Percentiles rank a stretch among this genome's conserved stretches.
phyloP scores from a whole-genome alignment of 2,797 vertebrate species.

The Siniperca scherzeri region DNA sequence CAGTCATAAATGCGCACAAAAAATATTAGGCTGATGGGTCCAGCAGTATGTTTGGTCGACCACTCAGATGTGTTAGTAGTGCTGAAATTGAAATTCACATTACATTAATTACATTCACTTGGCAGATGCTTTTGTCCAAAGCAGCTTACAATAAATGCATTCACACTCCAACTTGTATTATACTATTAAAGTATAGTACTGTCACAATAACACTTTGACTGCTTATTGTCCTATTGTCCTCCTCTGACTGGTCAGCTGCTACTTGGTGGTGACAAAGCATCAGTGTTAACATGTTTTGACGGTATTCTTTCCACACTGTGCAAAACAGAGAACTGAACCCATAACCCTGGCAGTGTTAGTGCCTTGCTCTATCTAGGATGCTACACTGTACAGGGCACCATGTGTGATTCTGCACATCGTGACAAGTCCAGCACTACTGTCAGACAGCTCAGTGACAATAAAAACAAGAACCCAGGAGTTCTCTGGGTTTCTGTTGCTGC shows the following conservation, averaged over 20 bases:
- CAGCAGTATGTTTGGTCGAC: too few species aligned
- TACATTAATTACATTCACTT: not conserved
- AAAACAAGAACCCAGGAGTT: not conserved
- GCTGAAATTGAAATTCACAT: not conserved
- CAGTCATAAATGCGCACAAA: too few species aligned
- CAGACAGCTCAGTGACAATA: slow-evolving; percentile 2
- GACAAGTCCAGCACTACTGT: not conserved
- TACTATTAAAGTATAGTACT: not conserved
- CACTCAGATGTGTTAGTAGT: not conserved
- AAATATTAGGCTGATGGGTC: too few species aligned
- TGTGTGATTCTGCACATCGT: slow-evolving; percentile 1
- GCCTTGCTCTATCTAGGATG: not conserved
- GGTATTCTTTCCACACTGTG: not conserved
- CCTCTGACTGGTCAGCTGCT: not conserved
- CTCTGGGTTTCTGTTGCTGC: slow-evolving; percentile 12
- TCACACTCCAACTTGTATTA: not conserved
- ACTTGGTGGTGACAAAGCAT: not conserved
- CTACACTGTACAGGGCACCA: not conserved
- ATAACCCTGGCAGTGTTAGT: not conserved
- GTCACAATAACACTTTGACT: not conserved
- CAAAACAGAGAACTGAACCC: not conserved
- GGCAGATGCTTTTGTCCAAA: not conserved
- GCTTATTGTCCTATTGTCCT: not conserved
- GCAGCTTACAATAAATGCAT: not conserved
- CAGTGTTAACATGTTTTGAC: not conserved